A percentile compares a stretch with the other conserved stretches of the same genome.
These are phyloP conservation scores for Agrilus cyanescens DNA, from an alignment of 2,888 invertebrate species.

Conservation along the genomic window DNA sequence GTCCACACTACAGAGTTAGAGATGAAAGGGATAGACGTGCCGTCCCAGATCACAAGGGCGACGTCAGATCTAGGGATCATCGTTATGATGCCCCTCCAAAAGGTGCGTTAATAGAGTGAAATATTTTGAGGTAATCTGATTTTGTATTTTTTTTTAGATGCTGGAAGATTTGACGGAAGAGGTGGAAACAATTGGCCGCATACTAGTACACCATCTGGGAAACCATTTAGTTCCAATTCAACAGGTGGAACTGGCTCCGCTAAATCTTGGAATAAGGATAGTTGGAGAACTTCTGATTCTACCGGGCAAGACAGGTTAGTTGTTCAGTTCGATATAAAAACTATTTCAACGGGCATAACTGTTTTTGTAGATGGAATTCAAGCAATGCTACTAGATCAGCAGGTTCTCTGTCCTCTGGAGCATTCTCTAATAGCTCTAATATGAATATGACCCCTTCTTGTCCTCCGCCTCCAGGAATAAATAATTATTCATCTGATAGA, in stretches of 20 bases:
- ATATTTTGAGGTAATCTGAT: not conserved
- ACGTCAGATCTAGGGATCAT: conserved; percentile 27
- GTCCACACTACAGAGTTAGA: conserved; percentile 26
- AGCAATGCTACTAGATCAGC: conserved; percentile 14
- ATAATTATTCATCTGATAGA: conserved; percentile 28
- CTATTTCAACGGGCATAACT: conserved; percentile 8
- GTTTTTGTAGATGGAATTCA: conserved; percentile 19
- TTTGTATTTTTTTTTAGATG: conserved; percentile 13
- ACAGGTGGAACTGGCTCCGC: conserved; percentile 8
- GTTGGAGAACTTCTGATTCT: conserved; percentile 14
- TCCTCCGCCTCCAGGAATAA: conserved; percentile 32
- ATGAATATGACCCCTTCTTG: conserved; percentile 26
- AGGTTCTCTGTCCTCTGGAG: conserved; percentile 12
- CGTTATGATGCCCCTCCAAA: conserved; percentile 30
- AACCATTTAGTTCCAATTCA: conserved; percentile 9
- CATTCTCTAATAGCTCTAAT: conserved; percentile 24
- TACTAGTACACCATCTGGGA: conserved; percentile 13
- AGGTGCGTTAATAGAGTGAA: conserved; percentile 12
- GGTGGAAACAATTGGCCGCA: conserved; percentile 17
- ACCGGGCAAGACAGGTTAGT: conserved; percentile 3
- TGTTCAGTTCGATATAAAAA: conserved; percentile 7
- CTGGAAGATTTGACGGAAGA: conserved; percentile 23
- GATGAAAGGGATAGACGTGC: conserved; percentile 25
- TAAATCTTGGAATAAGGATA: conserved; percentile 20
- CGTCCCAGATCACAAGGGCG: conserved; percentile 20